Evolutionary conservation across 2,113 vertebrate genomes (phyloP).

Genomic region (Labeo rohita): DNA sequence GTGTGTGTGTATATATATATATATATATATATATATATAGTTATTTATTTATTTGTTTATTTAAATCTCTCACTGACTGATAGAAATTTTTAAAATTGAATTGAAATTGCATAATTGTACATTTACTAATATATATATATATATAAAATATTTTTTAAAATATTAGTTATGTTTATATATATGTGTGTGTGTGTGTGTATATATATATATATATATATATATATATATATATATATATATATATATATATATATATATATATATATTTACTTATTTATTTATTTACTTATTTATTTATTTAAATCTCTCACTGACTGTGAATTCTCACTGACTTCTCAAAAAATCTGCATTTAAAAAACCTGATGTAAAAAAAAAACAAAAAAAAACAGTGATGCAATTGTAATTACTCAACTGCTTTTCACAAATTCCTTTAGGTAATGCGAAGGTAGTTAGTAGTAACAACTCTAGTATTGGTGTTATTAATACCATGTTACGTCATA

Average conservation of each 20-base stretch:
- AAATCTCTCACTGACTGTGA: no score
- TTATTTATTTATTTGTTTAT: not conserved
- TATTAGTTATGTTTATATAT: no score
- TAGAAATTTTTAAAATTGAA: not conserved
- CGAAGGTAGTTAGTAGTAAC: not conserved
- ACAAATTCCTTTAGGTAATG: not conserved
- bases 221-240: no score
- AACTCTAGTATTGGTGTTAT: not conserved
- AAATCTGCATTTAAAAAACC: no score
- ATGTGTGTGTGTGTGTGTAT: no score
- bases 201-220: no score
- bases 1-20: no score
- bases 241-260: no score
- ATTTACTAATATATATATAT: no score
- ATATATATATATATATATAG: not conserved
- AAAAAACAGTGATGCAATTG: not conserved
- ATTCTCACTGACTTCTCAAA: no score
- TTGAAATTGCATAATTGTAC: no score
- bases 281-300: not conserved
- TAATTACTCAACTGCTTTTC: not conserved
- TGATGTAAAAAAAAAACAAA: not conserved
- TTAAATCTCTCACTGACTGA: not conserved
- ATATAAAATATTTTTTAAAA: not conserved
- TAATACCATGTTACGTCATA: conserved; percentile 17
- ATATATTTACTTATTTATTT: not conserved